A percentile compares a stretch with the other conserved stretches of the same genome.
Conservation (phyloP, 2,888 invertebrate species). For the Chalcis sispes region DNA sequence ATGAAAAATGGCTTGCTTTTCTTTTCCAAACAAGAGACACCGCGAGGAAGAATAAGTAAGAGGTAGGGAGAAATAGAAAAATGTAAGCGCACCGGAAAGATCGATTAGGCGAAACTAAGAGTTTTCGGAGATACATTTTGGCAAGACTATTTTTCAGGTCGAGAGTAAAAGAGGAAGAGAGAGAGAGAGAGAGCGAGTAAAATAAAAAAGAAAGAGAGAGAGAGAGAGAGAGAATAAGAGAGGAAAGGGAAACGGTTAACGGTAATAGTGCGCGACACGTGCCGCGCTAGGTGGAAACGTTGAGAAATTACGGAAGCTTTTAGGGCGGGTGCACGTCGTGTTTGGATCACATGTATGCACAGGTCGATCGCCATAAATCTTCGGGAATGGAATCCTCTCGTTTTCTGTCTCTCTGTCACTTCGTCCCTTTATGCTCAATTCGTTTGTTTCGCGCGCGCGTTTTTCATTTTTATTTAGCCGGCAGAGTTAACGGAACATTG, state of each 20-base stretch:
- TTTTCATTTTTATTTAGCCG: background rate
- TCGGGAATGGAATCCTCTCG: conserved; percentile 65
- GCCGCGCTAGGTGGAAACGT: conserved; percentile 58
- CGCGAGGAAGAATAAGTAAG: background rate
- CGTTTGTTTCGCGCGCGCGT: background rate
- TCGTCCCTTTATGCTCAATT: background rate
- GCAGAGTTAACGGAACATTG: background rate
- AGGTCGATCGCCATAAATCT: conserved; percentile 66
- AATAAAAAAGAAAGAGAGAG: conserved; percentile 11
- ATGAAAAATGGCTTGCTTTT: conserved; percentile 4
- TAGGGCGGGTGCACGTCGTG: conserved; percentile 47
- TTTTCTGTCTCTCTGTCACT: conserved; percentile 16
- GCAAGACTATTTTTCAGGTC: background rate
- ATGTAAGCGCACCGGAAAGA: conserved; percentile 17
- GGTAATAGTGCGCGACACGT: conserved; percentile 58
- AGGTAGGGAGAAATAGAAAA: background rate
- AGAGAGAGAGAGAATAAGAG: conserved; percentile 11
- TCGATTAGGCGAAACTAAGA: conserved; percentile 44
- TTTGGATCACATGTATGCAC: conserved; percentile 59
- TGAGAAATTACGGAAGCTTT: conserved; percentile 62
- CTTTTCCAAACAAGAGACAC: background rate
- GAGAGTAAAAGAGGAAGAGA: background rate
- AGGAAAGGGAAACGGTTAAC: conserved; percentile 36
- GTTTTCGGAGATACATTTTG: conserved; percentile 42
- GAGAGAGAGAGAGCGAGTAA: background rate